Evolutionary conservation across 2,888 invertebrate genomes (phyloP), one percentile per base, ranked within the genome.

Genomic region (Tortricodes alternella): DNA sequence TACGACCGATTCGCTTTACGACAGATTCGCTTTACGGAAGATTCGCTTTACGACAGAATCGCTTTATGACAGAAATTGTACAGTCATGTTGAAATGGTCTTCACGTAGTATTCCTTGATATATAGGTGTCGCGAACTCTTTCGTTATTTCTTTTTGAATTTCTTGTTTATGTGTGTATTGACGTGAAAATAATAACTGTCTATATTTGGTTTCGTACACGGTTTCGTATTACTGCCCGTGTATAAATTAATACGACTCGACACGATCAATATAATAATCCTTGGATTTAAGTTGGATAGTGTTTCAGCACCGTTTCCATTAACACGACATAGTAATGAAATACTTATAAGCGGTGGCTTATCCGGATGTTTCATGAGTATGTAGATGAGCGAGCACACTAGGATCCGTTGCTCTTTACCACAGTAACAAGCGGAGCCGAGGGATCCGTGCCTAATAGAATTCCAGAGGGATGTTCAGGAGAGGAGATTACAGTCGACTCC

Each of bases 361-460:
- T 38, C 49, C 37, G 44, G 13, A 43, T 37, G 37, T 50, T 35
- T 35, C 48, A 29, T 24, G 39, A 43, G 19, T 39, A 49, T 32
- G 51, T 34, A 48, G 27, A 46, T 35, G 56, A 59, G 41, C 16
- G 13, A 49, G 37, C 35, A 50, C 48, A 41, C 60, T 60, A 53
- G 56, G 58, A 60, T 48, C 60, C 59, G 52, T 49, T 44, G 39
- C 58, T 62, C 44, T 57, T 61, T 58, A 63, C 39, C 55, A 49
- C 58, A 60, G 66, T 71, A 76, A 71, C 55, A 55, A 55, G 55
- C 70, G 55, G 68, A 67, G 65, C 62, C 74, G 62, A 46, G 73
- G 73, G 76, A 70, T 70, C 71, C 67, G 71, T 67, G 64, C 67
- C 68, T 70, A 73, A 76, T 72, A 71, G 69, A 72, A 75, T 67